Base-by-base conservation (phyloP, 2,888 invertebrate genomes). In the Brachyptera risi region DNA sequence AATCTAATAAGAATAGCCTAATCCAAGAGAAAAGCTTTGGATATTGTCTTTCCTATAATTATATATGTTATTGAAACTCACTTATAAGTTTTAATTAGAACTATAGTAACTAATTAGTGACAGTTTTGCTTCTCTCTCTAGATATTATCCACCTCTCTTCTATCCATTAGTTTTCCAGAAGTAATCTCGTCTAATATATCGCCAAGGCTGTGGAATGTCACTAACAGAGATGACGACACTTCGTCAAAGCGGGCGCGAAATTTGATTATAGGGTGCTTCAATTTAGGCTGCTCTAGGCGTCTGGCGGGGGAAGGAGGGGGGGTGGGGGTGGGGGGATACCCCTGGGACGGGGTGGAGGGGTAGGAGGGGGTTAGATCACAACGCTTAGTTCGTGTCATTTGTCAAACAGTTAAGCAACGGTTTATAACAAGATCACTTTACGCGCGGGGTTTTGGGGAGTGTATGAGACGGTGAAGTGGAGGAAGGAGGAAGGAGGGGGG, bases 211-310 rank as follows among this genome's bases (percentile, higher is more conserved):
- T 21, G 44, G 15, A 27, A 56, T 56, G 60, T 60, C 60, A 60
- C 31, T 31, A 60, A 51, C 60, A 56, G 47, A 47, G 31, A 11
- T 24, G 24, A 23, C 60, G 60, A 56, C 56, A 47, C 60, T 60
- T 51, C 35, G 60, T 60, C 60, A 60, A 56, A 60, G 27, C 51
- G 35, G 23, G 47, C 38, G 56, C 60, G 47, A 54, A 60, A 60
- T 60, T 60, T 60, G 60, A 60, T 60, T 60, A 60, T 37, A 23
- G 24, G 23, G 26, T 26, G 50, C 50, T 51, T 27, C 50, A 51
- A 24, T 24, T 24, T 51, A 17, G 50, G 50, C 27, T 17, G 49
- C 24, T 11, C 42, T 38, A 3, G 56, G 9, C n/a, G 56, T 17
- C 15, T 13, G 23, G 50, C 17, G 56, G 21, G 38, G 15, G 15